Evolutionary conservation across 2,888 invertebrate species (phyloP), one percentile per base, ranked within the genome.

Genomic region (Nemotelus nigrinus): DNA sequence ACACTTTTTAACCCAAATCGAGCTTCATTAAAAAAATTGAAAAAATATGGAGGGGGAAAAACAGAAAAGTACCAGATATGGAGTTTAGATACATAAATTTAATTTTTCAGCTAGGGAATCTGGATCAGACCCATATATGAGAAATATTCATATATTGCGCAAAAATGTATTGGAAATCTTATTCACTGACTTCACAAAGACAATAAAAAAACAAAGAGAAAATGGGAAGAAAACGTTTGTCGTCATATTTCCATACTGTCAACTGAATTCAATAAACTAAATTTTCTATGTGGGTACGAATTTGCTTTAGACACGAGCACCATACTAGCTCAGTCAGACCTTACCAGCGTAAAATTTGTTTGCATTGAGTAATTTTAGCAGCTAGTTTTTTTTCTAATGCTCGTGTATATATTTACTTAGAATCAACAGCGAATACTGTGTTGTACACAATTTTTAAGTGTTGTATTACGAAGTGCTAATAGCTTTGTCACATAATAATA

Each of bases 391-490:
- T 8, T 3, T 45, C 10, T 45, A 7, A 4, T 65, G 44, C 47
- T 4, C 10, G 65, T 65, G 43, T 6, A 47, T 47, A 7, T 25
- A 65, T 39, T 10, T 47, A 45, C 7, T 8, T 3, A 2, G 7
- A 50, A 7, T 7, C 50, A 50, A 50, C 8, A 25, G 25, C 25
- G 25, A 25, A 25, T 25, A 25, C 25, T 25, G 25, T 25, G 25
- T 25, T 57, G 10, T 25, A 2, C 57, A 57, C 57, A 57, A 48
- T 67, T 67, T 67, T 67, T 25, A 10, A 65, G 50, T 67, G 39
- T 70, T 50, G 55, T 43, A 53, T 70, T 53, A 70, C 70, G 39
- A 43, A 43, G 43, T 44, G 70, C 53, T 70, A 70, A 70, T 70
- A 55, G 43, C 43, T 25, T 70, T 55, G 43, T 47, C 41, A 67